Evolutionary conservation across 92 coral and sea anemone genomes (phyloP), one percentile per base, ranked within the genome.

Genomic region (Phenganax stokvisi): DNA sequence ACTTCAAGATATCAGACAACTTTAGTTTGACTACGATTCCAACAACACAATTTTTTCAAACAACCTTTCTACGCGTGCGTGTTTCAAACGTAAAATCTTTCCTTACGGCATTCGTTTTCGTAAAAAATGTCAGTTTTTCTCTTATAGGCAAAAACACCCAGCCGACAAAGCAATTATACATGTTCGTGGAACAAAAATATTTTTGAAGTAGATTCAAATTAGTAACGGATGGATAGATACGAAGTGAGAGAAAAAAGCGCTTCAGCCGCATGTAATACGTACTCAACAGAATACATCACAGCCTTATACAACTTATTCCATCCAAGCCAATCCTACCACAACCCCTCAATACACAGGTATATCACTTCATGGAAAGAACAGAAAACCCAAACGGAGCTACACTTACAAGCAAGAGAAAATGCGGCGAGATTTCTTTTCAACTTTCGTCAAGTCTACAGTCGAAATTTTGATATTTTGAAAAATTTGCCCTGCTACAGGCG

Each of bases 381-480:
- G 30, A 58, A 8, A 12, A 27, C 51, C 10, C 51, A 20, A 3
- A 0, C 72, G 31, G 51, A 25, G 31, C 51, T 3, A 8, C 0
- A 12, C 11, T 66, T 29, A 27, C 72, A 66, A 25, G 44, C 51
- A 66, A 27, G 54, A 53, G 15, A 29, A 68, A 30, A 68, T 11
- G 73, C 73, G 8, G 53, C 9, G 7, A 30, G 73, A 30, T 6
- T 9, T 11, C n/a, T 30, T 53, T 37, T 68, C 30, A 68, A 68
- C 73, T 37, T 6, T n/a, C 53, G 16, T 12, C 73, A 68, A 68
- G 73, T 12, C 73, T 68, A 68, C n/a, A n/a, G 20, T 68, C 54
- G 11, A 37, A 68, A 37, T 29, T 68, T 37, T n/a, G 73, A 68
- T 30, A 20, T 37, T 6, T 68, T 28, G 11, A 68, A 53, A 68